These are phyloP conservation scores for Andrena trimmerana DNA, from an alignment of 2,888 invertebrate genomes.

Conservation along the genomic window DNA sequence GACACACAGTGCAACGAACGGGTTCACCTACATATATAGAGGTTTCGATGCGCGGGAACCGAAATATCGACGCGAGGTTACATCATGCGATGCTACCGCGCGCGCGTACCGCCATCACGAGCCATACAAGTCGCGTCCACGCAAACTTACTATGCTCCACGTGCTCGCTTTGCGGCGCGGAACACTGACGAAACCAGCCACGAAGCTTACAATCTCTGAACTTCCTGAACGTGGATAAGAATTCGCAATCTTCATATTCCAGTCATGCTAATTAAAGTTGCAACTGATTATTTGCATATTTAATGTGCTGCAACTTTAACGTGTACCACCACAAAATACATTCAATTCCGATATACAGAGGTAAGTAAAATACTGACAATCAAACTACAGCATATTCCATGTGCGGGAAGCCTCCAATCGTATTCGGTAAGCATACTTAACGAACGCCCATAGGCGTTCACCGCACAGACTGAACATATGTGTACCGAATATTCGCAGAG, in stretches of 20 bases:
- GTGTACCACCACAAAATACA: too few species aligned
- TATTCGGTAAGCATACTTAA: too few species aligned
- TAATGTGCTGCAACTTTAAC: too few species aligned
- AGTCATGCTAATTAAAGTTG: too few species aligned
- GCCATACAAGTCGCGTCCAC: constrained; percentile 70
- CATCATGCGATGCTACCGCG: constrained; percentile 64
- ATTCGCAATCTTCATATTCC: too few species aligned
- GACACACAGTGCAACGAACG: constrained; percentile 28
- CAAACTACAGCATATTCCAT: too few species aligned
- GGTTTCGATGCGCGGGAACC: constrained; percentile 31
- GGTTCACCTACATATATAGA: constrained; percentile 12
- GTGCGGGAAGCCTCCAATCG: too few species aligned
- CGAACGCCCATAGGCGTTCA: too few species aligned
- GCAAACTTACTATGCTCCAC: constrained; percentile 55
- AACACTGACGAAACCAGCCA: constrained; percentile 52
- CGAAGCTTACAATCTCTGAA: neutral
- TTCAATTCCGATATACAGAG: too few species aligned
- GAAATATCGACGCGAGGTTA: constrained; percentile 65
- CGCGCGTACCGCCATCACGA: constrained; percentile 50
- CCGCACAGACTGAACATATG: too few species aligned
- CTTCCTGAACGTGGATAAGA: neutral
- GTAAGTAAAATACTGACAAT: too few species aligned
- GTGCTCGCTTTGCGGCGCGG: constrained; percentile 49
- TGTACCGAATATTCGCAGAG: neutral
- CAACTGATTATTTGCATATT: too few species aligned